phyloP scores from a whole-genome alignment of 2,113 vertebrate genomes.

The Clarias magur region DNA sequence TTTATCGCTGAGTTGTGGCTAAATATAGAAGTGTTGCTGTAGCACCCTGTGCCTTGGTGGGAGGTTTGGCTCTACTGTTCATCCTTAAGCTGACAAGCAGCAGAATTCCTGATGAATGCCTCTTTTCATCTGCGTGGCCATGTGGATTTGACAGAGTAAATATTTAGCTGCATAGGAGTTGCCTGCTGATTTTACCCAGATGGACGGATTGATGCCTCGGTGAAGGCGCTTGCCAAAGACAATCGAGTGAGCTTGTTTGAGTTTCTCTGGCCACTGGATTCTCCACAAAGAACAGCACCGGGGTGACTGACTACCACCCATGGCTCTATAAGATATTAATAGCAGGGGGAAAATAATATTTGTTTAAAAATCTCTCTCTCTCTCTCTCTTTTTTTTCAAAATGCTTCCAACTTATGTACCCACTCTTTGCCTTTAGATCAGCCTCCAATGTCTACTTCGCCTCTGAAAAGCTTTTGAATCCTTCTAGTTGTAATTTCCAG shows the following conservation, averaged over 20 bases:
- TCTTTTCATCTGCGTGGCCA: constrained; percentile 90
- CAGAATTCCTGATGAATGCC: constrained; percentile 85
- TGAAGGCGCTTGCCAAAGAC: constrained; percentile 81
- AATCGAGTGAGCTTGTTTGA: constrained; percentile 71
- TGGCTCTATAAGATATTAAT: not conserved
- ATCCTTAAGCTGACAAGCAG: constrained; percentile 86
- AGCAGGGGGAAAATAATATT: not conserved
- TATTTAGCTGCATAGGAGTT: constrained; percentile 90
- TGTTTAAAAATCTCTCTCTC: not conserved
- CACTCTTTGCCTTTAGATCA: not conserved
- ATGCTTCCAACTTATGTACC: not conserved
- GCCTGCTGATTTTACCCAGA: constrained; percentile 93
- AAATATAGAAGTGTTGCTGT: constrained; percentile 86
- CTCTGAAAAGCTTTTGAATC: not conserved
- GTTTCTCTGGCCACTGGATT: constrained; percentile 12
- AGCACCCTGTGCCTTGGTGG: constrained; percentile 82
- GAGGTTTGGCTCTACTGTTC: constrained; percentile 86
- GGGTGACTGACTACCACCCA: constrained; percentile 28
- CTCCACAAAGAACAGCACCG: constrained; percentile 21
- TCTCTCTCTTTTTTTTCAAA: not conserved
- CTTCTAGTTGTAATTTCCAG: not conserved
- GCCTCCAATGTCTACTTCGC: not conserved
- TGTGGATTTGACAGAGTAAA: constrained; percentile 88
- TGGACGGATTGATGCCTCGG: constrained; percentile 90
- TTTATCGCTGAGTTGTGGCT: constrained; percentile 85